Conservation (phyloP, 2,888 invertebrate genomes). For the Oligia strigilis region DNA sequence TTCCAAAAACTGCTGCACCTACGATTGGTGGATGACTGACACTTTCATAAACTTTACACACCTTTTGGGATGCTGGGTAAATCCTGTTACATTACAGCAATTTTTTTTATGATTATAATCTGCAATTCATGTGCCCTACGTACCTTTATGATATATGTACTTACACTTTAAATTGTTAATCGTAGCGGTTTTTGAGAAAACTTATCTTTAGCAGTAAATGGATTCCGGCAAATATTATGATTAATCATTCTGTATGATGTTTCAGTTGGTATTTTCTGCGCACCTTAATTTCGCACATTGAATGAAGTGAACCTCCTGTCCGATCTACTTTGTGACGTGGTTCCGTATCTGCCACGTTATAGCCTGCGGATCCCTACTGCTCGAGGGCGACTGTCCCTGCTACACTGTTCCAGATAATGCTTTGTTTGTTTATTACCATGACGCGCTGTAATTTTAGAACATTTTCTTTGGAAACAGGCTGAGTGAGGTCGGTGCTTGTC, state of each 20-base stretch:
- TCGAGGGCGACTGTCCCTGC: conserved; percentile 56
- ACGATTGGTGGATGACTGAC: neutral
- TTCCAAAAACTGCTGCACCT: neutral
- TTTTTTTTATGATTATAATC: neutral
- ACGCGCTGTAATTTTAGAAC: conserved; percentile 58
- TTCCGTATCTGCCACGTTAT: conserved; percentile 47
- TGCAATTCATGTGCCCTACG: neutral
- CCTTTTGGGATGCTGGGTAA: neutral
- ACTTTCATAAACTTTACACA: neutral
- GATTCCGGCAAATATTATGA: neutral
- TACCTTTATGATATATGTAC: neutral
- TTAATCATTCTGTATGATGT: neutral
- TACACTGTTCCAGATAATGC: conserved; percentile 61
- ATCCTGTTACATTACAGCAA: neutral
- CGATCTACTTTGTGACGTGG: conserved; percentile 9
- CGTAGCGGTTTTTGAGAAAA: neutral
- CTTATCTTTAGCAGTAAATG: neutral
- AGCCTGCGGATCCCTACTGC: conserved; percentile 50
- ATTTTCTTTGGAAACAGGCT: conserved; percentile 55
- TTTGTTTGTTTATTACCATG: conserved; percentile 65
- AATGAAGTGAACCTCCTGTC: conserved; percentile 8
- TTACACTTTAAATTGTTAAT: neutral
- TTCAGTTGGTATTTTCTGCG: neutral
- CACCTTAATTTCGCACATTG: neutral
- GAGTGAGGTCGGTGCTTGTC: conserved; percentile 40